Conservation (phyloP, 2,888 invertebrate genomes). For the Sarcophaga rosellei region DNA sequence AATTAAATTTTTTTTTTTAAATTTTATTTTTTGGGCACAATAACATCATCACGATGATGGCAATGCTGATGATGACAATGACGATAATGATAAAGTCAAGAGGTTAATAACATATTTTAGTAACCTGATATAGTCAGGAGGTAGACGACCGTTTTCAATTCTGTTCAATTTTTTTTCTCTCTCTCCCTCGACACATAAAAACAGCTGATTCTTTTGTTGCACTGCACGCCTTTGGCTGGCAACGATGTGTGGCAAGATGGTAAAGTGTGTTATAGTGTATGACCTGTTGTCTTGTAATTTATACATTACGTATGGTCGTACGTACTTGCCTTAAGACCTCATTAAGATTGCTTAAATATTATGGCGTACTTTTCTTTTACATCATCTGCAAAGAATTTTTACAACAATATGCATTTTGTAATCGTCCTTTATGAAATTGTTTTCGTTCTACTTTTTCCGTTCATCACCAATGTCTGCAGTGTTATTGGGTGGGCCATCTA, state of each 20-base stretch:
- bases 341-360: not conserved
- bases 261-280: constrained; percentile 13
- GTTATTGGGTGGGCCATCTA: no score
- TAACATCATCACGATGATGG: not conserved
- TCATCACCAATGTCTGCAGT: not conserved
- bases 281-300: constrained; percentile 33
- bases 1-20: not conserved
- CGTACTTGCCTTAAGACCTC: not conserved
- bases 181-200: constrained; percentile 25
- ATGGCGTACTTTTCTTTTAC: constrained; percentile 2
- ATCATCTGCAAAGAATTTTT: not conserved
- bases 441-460: no score
- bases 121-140: constrained; percentile 56
- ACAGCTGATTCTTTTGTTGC: constrained; percentile 63
- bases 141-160: constrained; percentile 69
- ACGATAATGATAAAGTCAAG: constrained; percentile 34
- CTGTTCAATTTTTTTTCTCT: not conserved
- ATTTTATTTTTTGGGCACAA: not conserved
- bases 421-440: not conserved
- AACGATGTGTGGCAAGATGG: constrained; percentile 13
- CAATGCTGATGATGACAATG: not conserved
- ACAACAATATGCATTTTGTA: not conserved
- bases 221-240: constrained; percentile 8
- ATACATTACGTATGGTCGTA: no score
- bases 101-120: constrained; percentile 60